phyloP scores from a whole-genome alignment of 2,888 invertebrate genomes.

The Coremacera marginata region DNA sequence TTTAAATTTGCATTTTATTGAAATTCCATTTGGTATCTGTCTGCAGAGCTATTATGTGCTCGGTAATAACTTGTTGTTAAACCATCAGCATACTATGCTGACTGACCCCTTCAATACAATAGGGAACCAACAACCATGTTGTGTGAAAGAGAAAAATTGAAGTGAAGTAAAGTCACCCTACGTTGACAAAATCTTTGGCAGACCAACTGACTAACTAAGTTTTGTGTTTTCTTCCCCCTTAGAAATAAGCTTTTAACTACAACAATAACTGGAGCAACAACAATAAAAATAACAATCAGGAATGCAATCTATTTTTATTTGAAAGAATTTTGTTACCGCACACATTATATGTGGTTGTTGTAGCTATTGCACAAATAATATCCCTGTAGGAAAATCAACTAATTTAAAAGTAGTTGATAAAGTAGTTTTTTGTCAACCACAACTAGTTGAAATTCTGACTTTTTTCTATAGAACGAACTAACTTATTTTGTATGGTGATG shows the following conservation, averaged over 20 bases:
- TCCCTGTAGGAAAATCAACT: too few relatives aligned
- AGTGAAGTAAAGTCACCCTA: background rate
- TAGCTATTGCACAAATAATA: background rate
- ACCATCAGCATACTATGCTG: background rate
- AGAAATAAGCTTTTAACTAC: background rate
- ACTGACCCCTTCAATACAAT: background rate
- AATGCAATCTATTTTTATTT: constrained; percentile 5
- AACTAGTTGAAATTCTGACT: too few relatives aligned
- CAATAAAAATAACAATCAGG: background rate
- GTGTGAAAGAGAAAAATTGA: background rate
- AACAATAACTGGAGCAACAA: background rate
- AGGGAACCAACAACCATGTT: background rate
- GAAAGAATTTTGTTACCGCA: background rate
- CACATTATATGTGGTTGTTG: background rate
- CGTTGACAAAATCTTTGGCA: background rate
- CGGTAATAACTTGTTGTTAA: background rate
- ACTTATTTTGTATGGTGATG: too few relatives aligned
- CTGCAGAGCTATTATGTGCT: background rate
- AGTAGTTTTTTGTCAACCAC: too few relatives aligned
- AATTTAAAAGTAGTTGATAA: too few relatives aligned
- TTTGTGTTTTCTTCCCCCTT: background rate
- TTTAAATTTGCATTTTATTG: background rate
- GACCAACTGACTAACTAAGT: background rate
- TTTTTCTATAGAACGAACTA: too few relatives aligned
- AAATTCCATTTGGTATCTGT: background rate